Evolutionary conservation across 2,113 vertebrate species (phyloP).

Genomic region (Penelope pileata): DNA sequence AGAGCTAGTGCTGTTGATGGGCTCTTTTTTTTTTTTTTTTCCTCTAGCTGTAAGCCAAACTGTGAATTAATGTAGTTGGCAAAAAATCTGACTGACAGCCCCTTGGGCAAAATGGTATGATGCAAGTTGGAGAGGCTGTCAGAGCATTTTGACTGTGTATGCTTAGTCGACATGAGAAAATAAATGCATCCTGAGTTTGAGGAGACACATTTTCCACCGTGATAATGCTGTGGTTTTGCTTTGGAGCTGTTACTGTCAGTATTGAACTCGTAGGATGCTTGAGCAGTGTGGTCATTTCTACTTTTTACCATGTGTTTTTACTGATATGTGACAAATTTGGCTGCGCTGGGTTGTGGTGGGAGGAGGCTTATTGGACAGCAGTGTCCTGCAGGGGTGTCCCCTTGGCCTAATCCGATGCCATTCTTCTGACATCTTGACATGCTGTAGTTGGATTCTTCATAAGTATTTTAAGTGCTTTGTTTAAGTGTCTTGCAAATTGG

Average conservation of each 20-base stretch:
- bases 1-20: not conserved
- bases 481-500: not conserved
- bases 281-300: not conserved
- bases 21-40: not conserved
- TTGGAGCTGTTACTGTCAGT: not conserved
- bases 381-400: not conserved
- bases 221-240: constrained; percentile 12
- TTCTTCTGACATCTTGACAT: not conserved
- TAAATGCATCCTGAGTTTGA: not conserved
- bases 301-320: not conserved
- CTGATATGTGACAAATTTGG: not conserved
- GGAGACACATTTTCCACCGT: not conserved
- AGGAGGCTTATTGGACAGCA: not conserved
- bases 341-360: not conserved
- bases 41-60: not conserved
- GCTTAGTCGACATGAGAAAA: not conserved
- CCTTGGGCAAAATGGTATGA: not conserved
- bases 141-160: not conserved
- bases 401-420: not conserved
- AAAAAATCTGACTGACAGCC: not conserved
- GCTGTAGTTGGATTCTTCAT: not conserved
- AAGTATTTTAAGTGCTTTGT: no score
- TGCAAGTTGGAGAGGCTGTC: not conserved
- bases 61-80: not conserved
- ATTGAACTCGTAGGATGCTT: not conserved